Evolutionary conservation across 2,113 vertebrate genomes (phyloP).

Genomic region (Pygathrix nemaeus): DNA sequence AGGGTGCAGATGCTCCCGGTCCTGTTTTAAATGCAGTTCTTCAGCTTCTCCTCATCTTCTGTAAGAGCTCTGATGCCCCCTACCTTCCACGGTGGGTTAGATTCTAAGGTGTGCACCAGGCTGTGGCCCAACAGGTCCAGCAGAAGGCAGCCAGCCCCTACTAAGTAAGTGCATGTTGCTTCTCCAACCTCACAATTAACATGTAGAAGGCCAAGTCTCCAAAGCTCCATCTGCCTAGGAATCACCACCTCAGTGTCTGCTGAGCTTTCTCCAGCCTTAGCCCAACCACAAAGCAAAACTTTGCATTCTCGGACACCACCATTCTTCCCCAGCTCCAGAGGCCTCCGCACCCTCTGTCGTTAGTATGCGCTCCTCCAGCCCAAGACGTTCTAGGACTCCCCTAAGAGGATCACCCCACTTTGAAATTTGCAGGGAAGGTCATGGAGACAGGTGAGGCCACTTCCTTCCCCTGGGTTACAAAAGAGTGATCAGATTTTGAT

Average conservation of each 20-base stretch:
- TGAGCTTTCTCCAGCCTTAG: not conserved
- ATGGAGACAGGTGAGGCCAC: not conserved
- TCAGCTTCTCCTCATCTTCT: not conserved
- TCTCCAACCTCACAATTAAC: not conserved
- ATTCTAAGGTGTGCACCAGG: too few relatives aligned
- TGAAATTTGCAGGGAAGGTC: not conserved
- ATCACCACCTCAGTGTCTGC: not conserved
- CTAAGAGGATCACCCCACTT: not conserved
- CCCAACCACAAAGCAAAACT: not conserved
- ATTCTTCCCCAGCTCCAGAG: not conserved
- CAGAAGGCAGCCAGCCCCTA: not conserved
- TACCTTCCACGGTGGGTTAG: not conserved
- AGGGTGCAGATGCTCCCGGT: not conserved
- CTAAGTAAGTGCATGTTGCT: not conserved
- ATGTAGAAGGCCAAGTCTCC: not conserved
- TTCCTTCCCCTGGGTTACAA: not conserved
- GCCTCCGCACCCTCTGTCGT: not conserved
- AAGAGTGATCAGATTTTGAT: not conserved
- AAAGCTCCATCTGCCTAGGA: not conserved
- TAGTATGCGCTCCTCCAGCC: fast-evolving
- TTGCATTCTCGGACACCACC: not conserved
- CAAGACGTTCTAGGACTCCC: not conserved
- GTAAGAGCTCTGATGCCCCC: not conserved
- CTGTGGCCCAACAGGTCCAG: not conserved
- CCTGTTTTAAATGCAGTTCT: not conserved